Percentiles rank a stretch among this genome's conserved stretches.
Conservation (phyloP, 2,888 invertebrate genomes). For the Aproaerema taeniolella region DNA sequence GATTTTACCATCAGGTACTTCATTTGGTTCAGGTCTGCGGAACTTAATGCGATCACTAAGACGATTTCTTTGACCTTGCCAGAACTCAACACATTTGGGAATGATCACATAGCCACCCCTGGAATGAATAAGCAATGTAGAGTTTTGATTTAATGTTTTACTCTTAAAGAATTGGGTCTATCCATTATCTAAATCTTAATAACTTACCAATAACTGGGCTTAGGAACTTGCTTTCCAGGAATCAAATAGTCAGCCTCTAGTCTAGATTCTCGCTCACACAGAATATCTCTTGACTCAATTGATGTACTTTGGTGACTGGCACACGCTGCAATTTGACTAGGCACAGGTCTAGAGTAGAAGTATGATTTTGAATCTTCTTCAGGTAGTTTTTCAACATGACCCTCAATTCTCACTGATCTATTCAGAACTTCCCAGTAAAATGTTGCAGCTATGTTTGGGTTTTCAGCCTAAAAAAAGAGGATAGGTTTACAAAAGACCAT, state of each 20-base stretch:
- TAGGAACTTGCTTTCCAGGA: constrained; percentile 82
- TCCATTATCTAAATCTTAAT: no score
- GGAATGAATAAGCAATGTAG: constrained; percentile 31
- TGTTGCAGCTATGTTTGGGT: constrained; percentile 92
- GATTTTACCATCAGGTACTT: constrained; percentile 80
- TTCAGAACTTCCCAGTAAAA: constrained; percentile 95
- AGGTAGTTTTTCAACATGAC: constrained; percentile 85
- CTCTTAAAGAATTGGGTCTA: no score
- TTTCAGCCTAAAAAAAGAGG: constrained; percentile 79
- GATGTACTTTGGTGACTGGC: constrained; percentile 89
- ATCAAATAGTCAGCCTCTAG: constrained; percentile 81
- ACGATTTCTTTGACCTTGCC: constrained; percentile 98
- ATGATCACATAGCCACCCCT: constrained; percentile 96
- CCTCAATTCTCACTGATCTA: constrained; percentile 93
- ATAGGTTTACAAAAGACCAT: no score
- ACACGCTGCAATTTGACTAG: constrained; percentile 93
- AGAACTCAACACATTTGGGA: constrained; percentile 94
- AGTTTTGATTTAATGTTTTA: no score
- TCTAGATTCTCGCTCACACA: constrained; percentile 82
- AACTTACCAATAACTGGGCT: constrained; percentile 87
- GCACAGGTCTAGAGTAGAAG: constrained; percentile 89
- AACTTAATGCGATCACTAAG: constrained; percentile 98
- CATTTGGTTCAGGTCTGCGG: constrained; percentile 76
- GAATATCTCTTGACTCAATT: constrained; percentile 83
- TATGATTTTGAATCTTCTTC: constrained; percentile 87